phyloP scores from a whole-genome alignment of 2,888 invertebrate genomes.

The Petrolisthes manimaculis region DNA sequence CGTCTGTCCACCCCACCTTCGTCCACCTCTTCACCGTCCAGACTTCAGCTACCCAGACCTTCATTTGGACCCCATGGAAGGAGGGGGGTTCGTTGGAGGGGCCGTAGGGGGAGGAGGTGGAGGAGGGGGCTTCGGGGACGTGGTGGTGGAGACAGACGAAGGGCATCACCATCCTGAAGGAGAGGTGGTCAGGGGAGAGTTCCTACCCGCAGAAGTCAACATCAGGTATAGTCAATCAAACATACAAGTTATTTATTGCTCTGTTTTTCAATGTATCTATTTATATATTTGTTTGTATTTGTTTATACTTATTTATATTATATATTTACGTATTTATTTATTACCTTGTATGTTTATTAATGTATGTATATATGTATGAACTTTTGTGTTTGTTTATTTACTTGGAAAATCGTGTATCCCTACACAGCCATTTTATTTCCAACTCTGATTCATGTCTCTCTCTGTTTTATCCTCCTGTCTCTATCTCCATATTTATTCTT shows the following conservation, averaged over 20 bases:
- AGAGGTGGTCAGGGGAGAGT: background rate
- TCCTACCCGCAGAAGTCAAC: background rate
- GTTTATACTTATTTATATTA: no score
- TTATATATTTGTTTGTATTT: no score
- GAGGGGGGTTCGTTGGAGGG: no score
- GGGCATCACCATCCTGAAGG: background rate
- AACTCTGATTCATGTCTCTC: background rate
- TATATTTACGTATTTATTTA: no score
- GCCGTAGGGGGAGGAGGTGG: background rate
- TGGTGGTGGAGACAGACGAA: background rate
- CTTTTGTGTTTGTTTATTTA: no score
- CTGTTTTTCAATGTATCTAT: no score
- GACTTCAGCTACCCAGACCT: background rate
- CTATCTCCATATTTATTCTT: no score
- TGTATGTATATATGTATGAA: no score
- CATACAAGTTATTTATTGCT: background rate
- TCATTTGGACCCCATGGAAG: background rate
- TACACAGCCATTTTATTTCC: background rate
- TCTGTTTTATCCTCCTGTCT: background rate
- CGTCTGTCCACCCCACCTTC: constrained; percentile 12
- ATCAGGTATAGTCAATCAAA: background rate
- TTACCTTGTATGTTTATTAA: no score
- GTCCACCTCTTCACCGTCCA: background rate
- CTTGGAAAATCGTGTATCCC: no score
- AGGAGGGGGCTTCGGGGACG: constrained; percentile 17